Conservation (phyloP, 2,113 vertebrate species). For the Hypanus sabinus region DNA sequence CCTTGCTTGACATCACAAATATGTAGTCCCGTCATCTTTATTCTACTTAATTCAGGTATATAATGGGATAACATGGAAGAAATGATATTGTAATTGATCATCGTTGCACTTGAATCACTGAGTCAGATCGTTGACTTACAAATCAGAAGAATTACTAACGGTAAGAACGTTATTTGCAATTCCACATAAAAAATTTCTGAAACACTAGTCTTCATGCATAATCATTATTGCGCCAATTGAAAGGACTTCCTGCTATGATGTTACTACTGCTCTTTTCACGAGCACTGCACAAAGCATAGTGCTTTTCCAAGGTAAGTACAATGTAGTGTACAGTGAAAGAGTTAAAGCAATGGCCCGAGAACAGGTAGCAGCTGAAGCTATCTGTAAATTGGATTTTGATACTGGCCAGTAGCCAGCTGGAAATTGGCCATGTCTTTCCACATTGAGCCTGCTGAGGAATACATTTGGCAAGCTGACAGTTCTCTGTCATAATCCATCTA, state of each 20-base stretch:
- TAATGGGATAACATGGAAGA: no score
- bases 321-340: background rate
- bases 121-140: no score
- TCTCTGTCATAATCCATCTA: slow-evolving; percentile 20
- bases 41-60: no score
- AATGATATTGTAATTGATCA: no score
- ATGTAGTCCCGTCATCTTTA: no score
- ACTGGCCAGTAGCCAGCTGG: slow-evolving; percentile 12
- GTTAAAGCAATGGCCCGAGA: background rate
- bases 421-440: background rate
- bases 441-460: slow-evolving; percentile 19
- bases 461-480: slow-evolving; percentile 29
- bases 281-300: background rate
- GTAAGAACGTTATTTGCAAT: no score
- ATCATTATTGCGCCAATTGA: no score
- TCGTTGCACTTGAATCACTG: no score
- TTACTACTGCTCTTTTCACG: background rate
- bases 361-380: slow-evolving; percentile 26
- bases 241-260: background rate
- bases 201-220: no score
- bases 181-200: no score
- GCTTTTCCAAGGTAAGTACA: background rate
- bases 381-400: slow-evolving; percentile 24
- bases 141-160: no score
- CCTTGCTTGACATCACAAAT: no score